Evolutionary conservation across 2,888 invertebrate species (phyloP), one percentile per base, ranked within the genome.

Genomic region (Perizoma affinitatum): DNA sequence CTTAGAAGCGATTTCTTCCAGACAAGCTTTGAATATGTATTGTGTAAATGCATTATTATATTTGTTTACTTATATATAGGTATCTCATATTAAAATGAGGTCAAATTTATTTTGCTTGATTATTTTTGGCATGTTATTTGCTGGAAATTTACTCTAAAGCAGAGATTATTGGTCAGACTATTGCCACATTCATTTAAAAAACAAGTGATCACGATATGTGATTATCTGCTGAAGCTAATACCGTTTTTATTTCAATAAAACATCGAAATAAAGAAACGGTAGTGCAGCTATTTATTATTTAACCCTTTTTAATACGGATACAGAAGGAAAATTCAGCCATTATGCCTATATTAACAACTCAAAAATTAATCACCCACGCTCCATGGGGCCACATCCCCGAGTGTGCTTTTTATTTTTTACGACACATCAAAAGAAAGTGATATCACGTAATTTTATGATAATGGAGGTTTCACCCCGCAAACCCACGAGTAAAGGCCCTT

Each of bases 381-480:
- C 51, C 38, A 46, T 50, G 51, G 35, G 44, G 48, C 45, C 51
- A 8, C 6, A 47, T 10, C 52, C 51, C 47, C 51, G 62, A 56
- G 53, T 61, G 63, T 52, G 63, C 63, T 63, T 63, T 63, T 63
- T 59, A 58, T 58, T 63, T 61, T 58, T 87, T 87, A 87, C 75
- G 86, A 84, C 85, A 87, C 89, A 90, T 89, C 88, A 90, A 88
- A 88, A 88, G 90, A 90, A 90, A 89, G 88, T 88, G 89, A 87
- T 87, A 90, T 83, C 82, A 79, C 79, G 86, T 87, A 84, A 90
- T 87, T 90, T 90, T 90, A 90, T 90, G 90, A 86, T 90, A 90
- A 90, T 90, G 88, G 89, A 81, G 80, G 84, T 80, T 63, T 79
- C 77, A 75, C 74, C 79, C 80, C 75, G 76, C 79, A 82, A 80